phyloP scores from a whole-genome alignment of 2,888 invertebrate genomes.

The Sceliomorpha sp. region DNA sequence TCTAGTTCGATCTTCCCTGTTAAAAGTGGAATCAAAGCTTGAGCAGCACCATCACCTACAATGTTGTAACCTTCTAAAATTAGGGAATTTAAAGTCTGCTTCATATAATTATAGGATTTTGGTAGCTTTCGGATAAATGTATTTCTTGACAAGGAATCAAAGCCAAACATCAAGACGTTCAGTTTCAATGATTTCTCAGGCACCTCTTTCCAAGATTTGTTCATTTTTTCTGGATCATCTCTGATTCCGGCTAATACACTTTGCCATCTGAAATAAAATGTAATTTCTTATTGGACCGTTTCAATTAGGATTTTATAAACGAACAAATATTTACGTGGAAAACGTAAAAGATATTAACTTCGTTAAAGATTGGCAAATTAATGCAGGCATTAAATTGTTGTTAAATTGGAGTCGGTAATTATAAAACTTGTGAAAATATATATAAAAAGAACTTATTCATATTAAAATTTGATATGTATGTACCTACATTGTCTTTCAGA shows the following conservation, averaged over 20 bases:
- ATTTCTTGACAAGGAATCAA: conserved; percentile 93
- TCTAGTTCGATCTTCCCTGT: conserved; percentile 93
- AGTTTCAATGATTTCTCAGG: conserved; percentile 80
- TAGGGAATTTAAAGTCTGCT: conserved; percentile 83
- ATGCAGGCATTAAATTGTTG: too few relatives aligned
- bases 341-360: too few relatives aligned
- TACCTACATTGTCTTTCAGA: too few relatives aligned
- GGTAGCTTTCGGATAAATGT: conserved; percentile 88
- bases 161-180: conserved; percentile 92
- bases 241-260: conserved; percentile 85
- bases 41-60: conserved; percentile 93
- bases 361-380: too few relatives aligned
- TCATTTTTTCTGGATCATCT: conserved; percentile 79
- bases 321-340: too few relatives aligned
- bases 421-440: too few relatives aligned
- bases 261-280: conserved; percentile 83
- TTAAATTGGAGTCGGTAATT: too few relatives aligned
- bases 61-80: conserved; percentile 90
- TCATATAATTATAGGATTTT: conserved; percentile 86
- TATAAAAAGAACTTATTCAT: too few relatives aligned
- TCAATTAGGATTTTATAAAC: conserved; percentile 3
- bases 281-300: too few relatives aligned
- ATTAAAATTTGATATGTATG: too few relatives aligned
- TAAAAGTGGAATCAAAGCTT: conserved; percentile 92
- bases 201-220: conserved; percentile 81